phyloP scores from a whole-genome alignment of 1,140 invertebrate genomes.

The Drosophila lacertosa region DNA sequence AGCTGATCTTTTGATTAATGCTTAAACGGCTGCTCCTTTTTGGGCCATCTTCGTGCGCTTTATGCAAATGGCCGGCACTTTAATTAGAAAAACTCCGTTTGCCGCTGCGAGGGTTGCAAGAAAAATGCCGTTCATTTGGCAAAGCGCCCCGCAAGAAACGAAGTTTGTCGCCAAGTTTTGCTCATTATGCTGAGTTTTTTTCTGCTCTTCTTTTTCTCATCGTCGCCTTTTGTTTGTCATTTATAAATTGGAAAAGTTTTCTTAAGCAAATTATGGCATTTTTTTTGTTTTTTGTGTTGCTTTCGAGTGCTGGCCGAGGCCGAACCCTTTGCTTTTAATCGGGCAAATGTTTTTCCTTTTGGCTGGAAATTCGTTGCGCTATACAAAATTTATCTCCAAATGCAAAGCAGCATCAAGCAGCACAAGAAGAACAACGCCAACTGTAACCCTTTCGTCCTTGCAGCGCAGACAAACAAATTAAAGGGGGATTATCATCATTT shows the following conservation, averaged over 20 bases:
- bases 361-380: conserved; percentile 23
- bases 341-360: conserved; percentile 14
- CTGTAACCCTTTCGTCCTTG: conserved; percentile 50
- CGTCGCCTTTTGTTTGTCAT: conserved; percentile 83
- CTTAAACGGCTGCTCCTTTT: conserved; percentile 68
- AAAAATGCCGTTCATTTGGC: conserved; percentile 63
- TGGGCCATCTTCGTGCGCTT: conserved; percentile 28
- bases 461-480: conserved; percentile 52
- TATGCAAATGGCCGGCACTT: conserved; percentile 78
- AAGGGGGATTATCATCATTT: conserved; percentile 67
- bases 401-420: conserved; percentile 40
- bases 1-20: conserved; percentile 82
- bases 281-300: too few relatives aligned
- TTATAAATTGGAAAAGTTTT: conserved; percentile 83
- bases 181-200: conserved; percentile 54
- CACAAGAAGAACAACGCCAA: conserved; percentile 13
- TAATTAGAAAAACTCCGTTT: conserved; percentile 67
- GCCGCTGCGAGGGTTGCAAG: conserved; percentile 2
- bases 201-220: conserved; percentile 27
- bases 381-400: conserved; percentile 34
- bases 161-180: conserved; percentile 23
- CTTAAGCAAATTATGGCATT: conserved; percentile 80
- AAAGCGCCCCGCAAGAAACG: conserved; percentile 3
- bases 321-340: conserved; percentile 48
- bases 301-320: neutral